phyloP scores from a whole-genome alignment of 1,140 invertebrate species.

The Drosophila busckii region DNA sequence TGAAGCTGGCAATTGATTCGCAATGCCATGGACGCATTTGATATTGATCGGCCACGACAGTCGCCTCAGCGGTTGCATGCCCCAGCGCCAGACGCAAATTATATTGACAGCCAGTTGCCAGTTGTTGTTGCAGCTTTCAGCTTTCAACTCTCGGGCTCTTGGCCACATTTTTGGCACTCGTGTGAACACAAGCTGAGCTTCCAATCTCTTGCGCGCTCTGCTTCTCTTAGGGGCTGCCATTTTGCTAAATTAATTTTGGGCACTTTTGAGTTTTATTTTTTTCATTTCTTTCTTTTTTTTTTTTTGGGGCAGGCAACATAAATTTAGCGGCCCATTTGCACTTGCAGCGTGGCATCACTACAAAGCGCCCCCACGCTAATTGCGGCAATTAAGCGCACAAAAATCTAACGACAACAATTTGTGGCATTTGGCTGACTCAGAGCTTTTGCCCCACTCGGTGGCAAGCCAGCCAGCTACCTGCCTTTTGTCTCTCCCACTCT shows the following conservation, averaged over 20 bases:
- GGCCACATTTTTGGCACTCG: constrained; percentile 69
- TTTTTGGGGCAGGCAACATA: constrained; percentile 5
- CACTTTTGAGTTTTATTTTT: neutral
- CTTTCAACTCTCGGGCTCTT: constrained; percentile 32
- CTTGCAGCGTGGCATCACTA: constrained; percentile 68
- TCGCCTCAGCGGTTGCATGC: constrained; percentile 54
- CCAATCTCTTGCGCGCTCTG: neutral
- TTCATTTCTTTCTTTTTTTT: constrained; percentile 36
- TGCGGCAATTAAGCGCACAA: constrained; percentile 69
- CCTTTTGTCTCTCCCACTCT: constrained; percentile 42
- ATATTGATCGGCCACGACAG: constrained; percentile 72
- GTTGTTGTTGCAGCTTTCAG: constrained; percentile 39
- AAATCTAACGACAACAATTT: constrained; percentile 69
- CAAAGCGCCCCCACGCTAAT: constrained; percentile 74
- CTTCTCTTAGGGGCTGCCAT: no score
- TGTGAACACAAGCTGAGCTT: constrained; percentile 45
- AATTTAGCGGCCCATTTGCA: constrained; percentile 62
- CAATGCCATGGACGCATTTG: constrained; percentile 69
- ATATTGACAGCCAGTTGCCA: constrained; percentile 72
- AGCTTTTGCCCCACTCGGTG: neutral
- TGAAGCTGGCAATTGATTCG: constrained; percentile 59
- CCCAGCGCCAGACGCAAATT: constrained; percentile 65
- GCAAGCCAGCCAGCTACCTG: constrained; percentile 21
- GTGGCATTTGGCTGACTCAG: constrained; percentile 31
- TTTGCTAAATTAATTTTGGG: no score